Evolutionary conservation across 2,888 invertebrate species (phyloP), one percentile per base, ranked within the genome.

Genomic region (Leptinotarsa tumamoca): DNA sequence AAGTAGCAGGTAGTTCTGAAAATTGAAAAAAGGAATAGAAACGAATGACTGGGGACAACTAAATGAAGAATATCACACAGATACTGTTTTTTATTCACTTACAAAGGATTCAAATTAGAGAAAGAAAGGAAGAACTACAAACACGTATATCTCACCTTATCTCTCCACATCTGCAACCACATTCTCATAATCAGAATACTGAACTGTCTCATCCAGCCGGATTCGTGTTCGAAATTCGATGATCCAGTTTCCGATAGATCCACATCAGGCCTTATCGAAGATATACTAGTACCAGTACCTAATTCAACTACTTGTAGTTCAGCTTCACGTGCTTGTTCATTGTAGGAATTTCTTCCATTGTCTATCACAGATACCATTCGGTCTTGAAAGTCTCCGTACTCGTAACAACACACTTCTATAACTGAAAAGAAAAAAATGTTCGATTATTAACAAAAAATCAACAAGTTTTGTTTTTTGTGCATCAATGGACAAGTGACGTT

Each of bases 371-470:
- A 86, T 0, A 94, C 92, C 93, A 96, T 93, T 82, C 89, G 90
- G 23, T 94, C 93, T 3, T 92, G 90, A 82, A 91, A 92, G 17
- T 91, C 90, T 0, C 96, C 96, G 83, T 96, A 96, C 88, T 96
- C 96, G 0, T 93, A 94, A 74, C 94, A 92, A 3, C 95, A 93
- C 7, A 95, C 93, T 90, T 96, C 96, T 79, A 96, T 93, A 73
- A 95, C 95, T 95, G 85, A 4, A 89, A 88, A 68, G 67, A 71
- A 70, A 54, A 21, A 33, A 27, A 54, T 33, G 67, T 43, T 43
- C 43, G 67, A 61, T 49, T 52, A 68, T 70, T 67, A 79, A 75
- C 5, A 15, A 17, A 52, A 17, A 52, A 17, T 1, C 7, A 17
- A 52, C 4, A 51, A 51, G 51, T 43, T 43, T 33, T 33, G 5